These are phyloP conservation scores for Cryptotermes secundus DNA, from an alignment of 1,140 invertebrate species.

Conservation along the genomic window DNA sequence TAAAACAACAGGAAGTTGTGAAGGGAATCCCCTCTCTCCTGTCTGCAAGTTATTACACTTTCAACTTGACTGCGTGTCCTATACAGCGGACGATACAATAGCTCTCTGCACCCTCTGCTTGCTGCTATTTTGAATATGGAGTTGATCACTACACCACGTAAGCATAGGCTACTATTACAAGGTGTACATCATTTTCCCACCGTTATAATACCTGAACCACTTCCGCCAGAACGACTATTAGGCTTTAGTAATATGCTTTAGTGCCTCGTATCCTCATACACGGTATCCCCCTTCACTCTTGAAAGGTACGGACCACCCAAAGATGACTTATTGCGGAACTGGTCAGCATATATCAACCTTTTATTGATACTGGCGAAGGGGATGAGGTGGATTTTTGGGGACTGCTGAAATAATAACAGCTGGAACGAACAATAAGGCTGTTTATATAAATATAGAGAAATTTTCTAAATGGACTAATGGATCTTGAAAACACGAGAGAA, in stretches of 20 bases:
- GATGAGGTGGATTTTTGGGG: background rate
- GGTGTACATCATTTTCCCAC: background rate
- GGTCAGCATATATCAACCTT: constrained; percentile 6
- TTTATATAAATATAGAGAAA: too few relatives aligned
- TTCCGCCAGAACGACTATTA: background rate
- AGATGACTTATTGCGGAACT: background rate
- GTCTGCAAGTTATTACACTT: background rate
- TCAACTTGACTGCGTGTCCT: background rate
- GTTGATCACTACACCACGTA: background rate
- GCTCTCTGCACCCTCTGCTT: background rate
- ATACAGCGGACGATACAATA: background rate
- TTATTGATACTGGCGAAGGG: background rate
- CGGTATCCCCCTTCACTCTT: background rate
- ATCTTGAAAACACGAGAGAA: too few relatives aligned
- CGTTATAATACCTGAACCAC: background rate
- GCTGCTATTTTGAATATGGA: background rate
- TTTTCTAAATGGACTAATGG: too few relatives aligned
- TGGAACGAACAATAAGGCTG: background rate
- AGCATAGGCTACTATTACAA: background rate
- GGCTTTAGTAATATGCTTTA: background rate
- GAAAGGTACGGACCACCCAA: background rate
- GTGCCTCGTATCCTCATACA: background rate
- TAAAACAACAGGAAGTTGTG: background rate
- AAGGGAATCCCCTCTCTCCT: background rate
- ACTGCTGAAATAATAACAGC: background rate